Base-by-base conservation (phyloP, 2,888 invertebrate species). In the Villa cingulata region DNA sequence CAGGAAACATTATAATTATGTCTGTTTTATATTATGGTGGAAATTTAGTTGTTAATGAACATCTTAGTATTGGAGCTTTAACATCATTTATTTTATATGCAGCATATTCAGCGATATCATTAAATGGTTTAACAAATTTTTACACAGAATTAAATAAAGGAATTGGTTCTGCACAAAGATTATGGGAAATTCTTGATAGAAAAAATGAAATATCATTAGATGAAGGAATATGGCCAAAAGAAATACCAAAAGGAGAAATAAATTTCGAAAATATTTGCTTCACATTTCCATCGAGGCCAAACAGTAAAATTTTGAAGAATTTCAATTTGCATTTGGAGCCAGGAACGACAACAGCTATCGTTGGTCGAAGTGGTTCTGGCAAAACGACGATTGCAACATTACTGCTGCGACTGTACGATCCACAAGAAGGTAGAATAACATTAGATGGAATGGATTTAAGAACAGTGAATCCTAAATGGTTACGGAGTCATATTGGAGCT, bases 11-110 rank as follows among this genome's bases (percentile, higher is more conserved):
- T 7, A 86, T 95, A 51, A 85, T 94, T 55, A 76, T 96, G 51
- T 81, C 89, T 3, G 94, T 95, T 15, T 73, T 96, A 2, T 96
- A 94, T 66, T 87, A 87, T 59, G 95, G 95, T 1, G 92, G 94
- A 1, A 76, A 81, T 3, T 82, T 95, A 81, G 88, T 95, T 32
- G 78, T 86, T 0, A 78, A 82, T 2, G 77, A 86, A 39, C 72
- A 81, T 18, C 70, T 89, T 49, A 80, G 83, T 0, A 84, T 94
- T 15, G 95, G 96, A 6, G 84, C 86, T 53, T 73, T 97, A 17
- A 94, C 95, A 0, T 86, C 96, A 0, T 97, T 97, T 68, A 74
- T 97, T 14, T 68, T 97, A 15, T 97, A 97, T 62, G 94, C 96
- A 0, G 91, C 86, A 0, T 95, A 94, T 59, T 87, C 92, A 16